Percentiles rank a stretch among this genome's conserved stretches.
These are phyloP conservation scores for Nomada hirtipes DNA, from an alignment of 2,888 invertebrate species.

Conservation along the genomic window DNA sequence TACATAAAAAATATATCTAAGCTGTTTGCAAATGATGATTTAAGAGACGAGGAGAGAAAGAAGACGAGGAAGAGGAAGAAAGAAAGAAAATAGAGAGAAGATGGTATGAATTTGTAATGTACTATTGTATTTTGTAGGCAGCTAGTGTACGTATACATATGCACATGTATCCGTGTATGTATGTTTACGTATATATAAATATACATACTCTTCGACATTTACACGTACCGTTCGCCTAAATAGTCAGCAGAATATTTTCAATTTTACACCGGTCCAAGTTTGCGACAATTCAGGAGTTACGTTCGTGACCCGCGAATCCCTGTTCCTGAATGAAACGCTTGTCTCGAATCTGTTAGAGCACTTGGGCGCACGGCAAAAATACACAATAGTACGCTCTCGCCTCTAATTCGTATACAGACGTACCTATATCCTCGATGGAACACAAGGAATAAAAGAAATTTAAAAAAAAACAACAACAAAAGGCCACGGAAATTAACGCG, in stretches of 20 bases:
- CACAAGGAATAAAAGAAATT: background rate
- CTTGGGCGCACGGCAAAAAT: constrained; percentile 40
- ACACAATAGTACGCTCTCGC: constrained; percentile 36
- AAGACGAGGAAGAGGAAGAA: constrained; percentile 18
- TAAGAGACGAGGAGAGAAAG: constrained; percentile 56
- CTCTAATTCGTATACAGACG: constrained; percentile 44
- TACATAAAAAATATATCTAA: constrained; percentile 76
- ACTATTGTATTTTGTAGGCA: constrained; percentile 79
- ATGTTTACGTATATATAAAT: constrained; percentile 67
- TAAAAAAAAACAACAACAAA: background rate
- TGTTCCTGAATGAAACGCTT: constrained; percentile 33
- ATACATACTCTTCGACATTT: constrained; percentile 64
- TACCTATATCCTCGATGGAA: constrained; percentile 12
- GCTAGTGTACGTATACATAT: constrained; percentile 76
- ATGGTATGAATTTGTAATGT: constrained; percentile 77
- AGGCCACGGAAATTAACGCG: constrained; percentile 18
- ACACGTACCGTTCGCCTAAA: constrained; percentile 60
- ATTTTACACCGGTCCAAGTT: constrained; percentile 41
- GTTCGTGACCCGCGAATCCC: constrained; percentile 22
- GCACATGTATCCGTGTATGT: constrained; percentile 68
- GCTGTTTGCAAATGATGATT: constrained; percentile 76
- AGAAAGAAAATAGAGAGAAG: constrained; percentile 45
- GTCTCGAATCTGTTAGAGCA: constrained; percentile 47
- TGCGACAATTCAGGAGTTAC: constrained; percentile 16
- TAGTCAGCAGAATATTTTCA: constrained; percentile 65